Percentiles rank a stretch among this genome's conserved stretches.
Conservation (phyloP, 2,888 invertebrate species). For the Prenolepis imparis region DNA sequence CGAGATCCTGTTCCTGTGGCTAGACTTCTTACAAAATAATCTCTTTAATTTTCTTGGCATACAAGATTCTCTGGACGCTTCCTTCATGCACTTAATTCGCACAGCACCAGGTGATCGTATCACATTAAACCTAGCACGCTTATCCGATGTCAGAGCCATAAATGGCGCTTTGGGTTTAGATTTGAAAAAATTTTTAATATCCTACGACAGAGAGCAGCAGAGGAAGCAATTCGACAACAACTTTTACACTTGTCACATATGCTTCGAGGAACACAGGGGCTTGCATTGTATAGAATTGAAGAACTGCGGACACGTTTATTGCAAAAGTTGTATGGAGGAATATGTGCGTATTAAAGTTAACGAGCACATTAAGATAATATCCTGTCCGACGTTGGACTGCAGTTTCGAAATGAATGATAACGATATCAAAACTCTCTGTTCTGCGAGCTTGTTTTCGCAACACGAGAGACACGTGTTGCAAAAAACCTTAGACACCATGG, state of each 20-base stretch:
- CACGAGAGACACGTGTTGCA: constrained; percentile 72
- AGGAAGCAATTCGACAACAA: constrained; percentile 65
- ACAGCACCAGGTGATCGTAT: constrained; percentile 51
- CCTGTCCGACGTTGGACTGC: constrained; percentile 75
- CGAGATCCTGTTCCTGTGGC: constrained; percentile 80
- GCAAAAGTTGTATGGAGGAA: constrained; percentile 71
- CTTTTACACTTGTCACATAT: constrained; percentile 74
- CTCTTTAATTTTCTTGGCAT: constrained; percentile 71
- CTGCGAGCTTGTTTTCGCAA: constrained; percentile 67
- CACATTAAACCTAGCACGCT: constrained; percentile 43
- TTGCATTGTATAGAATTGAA: constrained; percentile 69
- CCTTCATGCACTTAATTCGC: constrained; percentile 67
- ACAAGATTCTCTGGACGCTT: constrained; percentile 71
- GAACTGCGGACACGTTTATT: constrained; percentile 74
- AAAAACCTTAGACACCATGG: constrained; percentile 69
- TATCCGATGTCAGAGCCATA: constrained; percentile 70
- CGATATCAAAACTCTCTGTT: constrained; percentile 69
- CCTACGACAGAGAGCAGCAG: constrained; percentile 57
- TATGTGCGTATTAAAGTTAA: constrained; percentile 73
- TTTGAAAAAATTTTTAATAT: constrained; percentile 68
- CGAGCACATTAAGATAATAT: constrained; percentile 57
- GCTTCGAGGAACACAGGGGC: constrained; percentile 72
- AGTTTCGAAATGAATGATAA: constrained; percentile 49
- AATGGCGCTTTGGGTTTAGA: constrained; percentile 63
- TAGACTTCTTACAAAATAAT: constrained; percentile 76